phyloP scores from a whole-genome alignment of 2,888 invertebrate species.

The Scaptomyza caliginosa region DNA sequence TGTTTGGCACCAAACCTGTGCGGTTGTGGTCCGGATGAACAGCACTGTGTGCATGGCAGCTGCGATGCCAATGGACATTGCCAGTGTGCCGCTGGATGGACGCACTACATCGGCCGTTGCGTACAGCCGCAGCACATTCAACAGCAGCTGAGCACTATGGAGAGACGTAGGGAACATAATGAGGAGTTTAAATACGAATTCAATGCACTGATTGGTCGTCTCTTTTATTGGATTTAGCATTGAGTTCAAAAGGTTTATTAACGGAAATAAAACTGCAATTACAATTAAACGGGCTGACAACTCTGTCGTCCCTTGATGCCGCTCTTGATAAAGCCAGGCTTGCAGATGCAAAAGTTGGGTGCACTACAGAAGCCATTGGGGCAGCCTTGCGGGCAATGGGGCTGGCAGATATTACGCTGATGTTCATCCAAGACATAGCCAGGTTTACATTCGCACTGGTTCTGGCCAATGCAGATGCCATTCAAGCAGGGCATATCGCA shows the following conservation, averaged over 20 bases:
- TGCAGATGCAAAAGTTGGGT: slow-evolving; percentile 90
- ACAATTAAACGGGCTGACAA: slow-evolving; percentile 84
- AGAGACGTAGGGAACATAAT: slow-evolving; percentile 55
- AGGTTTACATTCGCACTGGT: slow-evolving; percentile 86
- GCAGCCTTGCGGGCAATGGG: slow-evolving; percentile 89
- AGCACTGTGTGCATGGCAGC: slow-evolving; percentile 67
- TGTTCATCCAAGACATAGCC: slow-evolving; percentile 85
- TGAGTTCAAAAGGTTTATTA: slow-evolving; percentile 8
- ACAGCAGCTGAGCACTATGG: slow-evolving; percentile 46
- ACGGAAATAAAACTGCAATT: neutral
- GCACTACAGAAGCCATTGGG: slow-evolving; percentile 89
- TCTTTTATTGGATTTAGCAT: slow-evolving; percentile 23
- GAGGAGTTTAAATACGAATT: slow-evolving; percentile 73
- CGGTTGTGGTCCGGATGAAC: slow-evolving; percentile 78
- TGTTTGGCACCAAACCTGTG: slow-evolving; percentile 81
- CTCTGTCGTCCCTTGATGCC: slow-evolving; percentile 85
- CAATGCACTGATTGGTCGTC: slow-evolving; percentile 73
- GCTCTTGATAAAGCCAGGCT: slow-evolving; percentile 86
- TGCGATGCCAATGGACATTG: slow-evolving; percentile 75
- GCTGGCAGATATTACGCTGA: slow-evolving; percentile 85
- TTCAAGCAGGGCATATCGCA: slow-evolving; percentile 89
- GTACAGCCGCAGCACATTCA: slow-evolving; percentile 44
- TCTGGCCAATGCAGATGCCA: slow-evolving; percentile 88
- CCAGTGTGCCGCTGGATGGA: slow-evolving; percentile 62
- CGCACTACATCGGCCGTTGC: slow-evolving; percentile 76